Evolutionary conservation across 2,113 vertebrate species (phyloP), one percentile per base, ranked within the genome.

Genomic region (Tyrannus savana): DNA sequence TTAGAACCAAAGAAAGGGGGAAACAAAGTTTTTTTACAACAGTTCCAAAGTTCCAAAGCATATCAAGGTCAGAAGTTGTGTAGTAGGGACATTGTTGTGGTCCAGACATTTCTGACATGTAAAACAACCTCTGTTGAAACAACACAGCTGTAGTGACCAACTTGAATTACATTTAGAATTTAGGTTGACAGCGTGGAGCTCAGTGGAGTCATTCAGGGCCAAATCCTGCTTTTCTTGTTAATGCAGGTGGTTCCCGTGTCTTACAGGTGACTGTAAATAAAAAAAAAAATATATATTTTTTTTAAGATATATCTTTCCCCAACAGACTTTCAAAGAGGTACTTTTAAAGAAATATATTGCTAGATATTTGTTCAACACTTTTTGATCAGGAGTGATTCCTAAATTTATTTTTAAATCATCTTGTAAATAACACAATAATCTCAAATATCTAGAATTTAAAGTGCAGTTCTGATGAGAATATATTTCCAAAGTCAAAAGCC

Each of bases 41-140:
- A 27, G 10, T 55, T 46, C 44, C 19, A 73, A 90, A 31, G 7
- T 92, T 95, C 23, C 63, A 58, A 77, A 81, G 47, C 19, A 39
- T 67, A 47, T 71, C 42, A 80, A 92, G 74, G 76, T 39, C 39
- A 67, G 22, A n/a, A 83, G 12, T 28, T 89, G 33, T 41, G 23
- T 60, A 74, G 17, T 19, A 67, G 27, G 74, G 55, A 81, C 60
- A 55, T 74, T 69, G 49, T 64, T 86, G 42, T 62, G 46, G 31
- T 66, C 52, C 72, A 77, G 64, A 68, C 6, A 0, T 63, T 88
- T 89, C 80, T 77, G 52, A 53, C 31, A 63, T 31, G 27, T 50
- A 67, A 74, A 88, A 55, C 60, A 87, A 42, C 19, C 60, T 92
- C 47, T 37, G 9, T 74, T 92, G 73, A 75, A 95, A 78, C 44